Base-by-base conservation (phyloP, 2,888 invertebrate genomes). In the Ichneumoninae sp. region DNA sequence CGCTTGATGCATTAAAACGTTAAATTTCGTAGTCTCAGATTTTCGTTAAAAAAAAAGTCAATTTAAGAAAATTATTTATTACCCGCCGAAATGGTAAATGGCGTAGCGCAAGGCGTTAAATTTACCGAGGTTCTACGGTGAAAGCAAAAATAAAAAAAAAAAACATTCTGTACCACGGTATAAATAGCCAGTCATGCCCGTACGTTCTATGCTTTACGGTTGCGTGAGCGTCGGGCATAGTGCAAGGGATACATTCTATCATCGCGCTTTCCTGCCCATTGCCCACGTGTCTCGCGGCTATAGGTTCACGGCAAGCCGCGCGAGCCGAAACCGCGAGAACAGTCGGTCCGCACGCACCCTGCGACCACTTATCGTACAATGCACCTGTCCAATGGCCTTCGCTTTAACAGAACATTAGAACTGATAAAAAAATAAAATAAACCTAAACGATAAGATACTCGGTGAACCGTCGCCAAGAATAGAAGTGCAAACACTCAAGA, bases 251-350 rank as follows among this genome's bases (percentile, higher is more conserved):
- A 65, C 62, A 60, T 81, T 81, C 78, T 44, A 81, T 78, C 78
- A 74, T 36, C 47, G 50, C 26, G 68, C 52, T 47, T 36, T 26
- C 36, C 52, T 71, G 57, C 65, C 74, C 26, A 70, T 81, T 81
- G 78, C 70, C 72, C 78, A 84, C 81, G 84, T 84, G 81, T 77
- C 65, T 22, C 75, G 40, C 69, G 70, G 70, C 74, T 66, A 75
- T 81, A 81, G 74, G 78, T 33, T 70, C 62, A n/a, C 47, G 36
- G 26, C 19, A 77, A 77, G 62, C 50, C 70, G 65, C 47, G 26
- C 52, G 75, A 71, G 16, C 44, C 44, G 54, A 57, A 78, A 50
- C 47, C 57, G 81, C 75, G 79, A 71, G 70, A 77, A 22, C 33
- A 7, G 60, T 77, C 66, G 52, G 62, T 36, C 60, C 78, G 69